Conservation (phyloP, 2,888 invertebrate genomes). For the Pardosa pseudoannulata region DNA sequence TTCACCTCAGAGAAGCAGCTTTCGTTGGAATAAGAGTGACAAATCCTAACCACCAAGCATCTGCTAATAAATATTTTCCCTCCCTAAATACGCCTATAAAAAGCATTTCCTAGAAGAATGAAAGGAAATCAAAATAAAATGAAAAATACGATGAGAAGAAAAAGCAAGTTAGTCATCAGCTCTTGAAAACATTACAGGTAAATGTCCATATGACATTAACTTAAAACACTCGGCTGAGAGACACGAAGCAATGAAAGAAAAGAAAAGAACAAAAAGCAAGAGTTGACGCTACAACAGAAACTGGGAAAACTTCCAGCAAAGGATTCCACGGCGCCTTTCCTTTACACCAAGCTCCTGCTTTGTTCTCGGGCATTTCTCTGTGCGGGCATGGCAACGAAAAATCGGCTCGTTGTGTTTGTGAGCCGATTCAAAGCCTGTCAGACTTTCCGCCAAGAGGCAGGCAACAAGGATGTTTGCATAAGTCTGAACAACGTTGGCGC, state of each 20-base stretch:
- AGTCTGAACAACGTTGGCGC: background rate
- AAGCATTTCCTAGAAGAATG: background rate
- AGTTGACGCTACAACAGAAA: conserved; percentile 10
- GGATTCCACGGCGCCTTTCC: conserved; percentile 20
- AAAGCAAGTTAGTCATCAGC: conserved; percentile 40
- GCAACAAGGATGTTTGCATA: background rate
- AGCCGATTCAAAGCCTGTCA: conserved; percentile 12
- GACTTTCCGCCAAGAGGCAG: background rate
- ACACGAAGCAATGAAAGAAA: background rate
- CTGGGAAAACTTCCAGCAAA: conserved; percentile 19
- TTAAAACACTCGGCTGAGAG: conserved; percentile 9
- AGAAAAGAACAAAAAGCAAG: background rate
- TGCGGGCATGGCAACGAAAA: conserved; percentile 13
- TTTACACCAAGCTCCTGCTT: conserved; percentile 11
- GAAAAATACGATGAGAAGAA: background rate
- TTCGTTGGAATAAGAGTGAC: too few relatives aligned
- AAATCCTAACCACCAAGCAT: too few relatives aligned
- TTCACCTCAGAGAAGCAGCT: too few relatives aligned
- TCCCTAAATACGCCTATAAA: background rate
- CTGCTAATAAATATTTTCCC: too few relatives aligned
- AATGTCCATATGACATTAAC: conserved; percentile 55
- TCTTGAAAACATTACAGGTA: conserved; percentile 61
- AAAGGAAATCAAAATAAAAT: conserved; percentile 11
- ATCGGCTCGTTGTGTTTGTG: conserved; percentile 21
- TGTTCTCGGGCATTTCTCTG: conserved; percentile 38